These are phyloP conservation scores for Mungos mungo DNA, from an alignment of 2,113 vertebrate genomes.

Conservation along the genomic window DNA sequence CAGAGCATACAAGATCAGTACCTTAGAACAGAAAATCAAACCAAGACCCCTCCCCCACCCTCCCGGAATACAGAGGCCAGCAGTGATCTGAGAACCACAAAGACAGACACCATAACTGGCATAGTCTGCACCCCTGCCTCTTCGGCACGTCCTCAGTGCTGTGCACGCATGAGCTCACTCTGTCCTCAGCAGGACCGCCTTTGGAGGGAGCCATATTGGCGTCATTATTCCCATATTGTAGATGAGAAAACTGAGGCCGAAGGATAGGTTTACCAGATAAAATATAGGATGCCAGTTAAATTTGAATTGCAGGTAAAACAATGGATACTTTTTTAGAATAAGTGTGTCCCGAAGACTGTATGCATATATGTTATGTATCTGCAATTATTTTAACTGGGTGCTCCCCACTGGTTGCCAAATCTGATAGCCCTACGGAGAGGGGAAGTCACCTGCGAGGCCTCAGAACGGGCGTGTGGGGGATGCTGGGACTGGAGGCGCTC, in stretches of 20 bases:
- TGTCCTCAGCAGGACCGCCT: neutral
- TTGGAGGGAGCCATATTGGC: neutral
- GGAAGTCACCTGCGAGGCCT: neutral
- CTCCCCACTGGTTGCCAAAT: neutral
- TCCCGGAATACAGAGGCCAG: neutral
- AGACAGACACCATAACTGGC: neutral
- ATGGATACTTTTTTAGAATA: neutral
- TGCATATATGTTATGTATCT: neutral
- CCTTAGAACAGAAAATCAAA: neutral
- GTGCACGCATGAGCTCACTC: neutral
- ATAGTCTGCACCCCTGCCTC: neutral
- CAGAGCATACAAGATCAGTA: neutral
- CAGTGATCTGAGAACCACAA: neutral
- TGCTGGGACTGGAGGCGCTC: neutral
- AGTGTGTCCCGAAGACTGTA: neutral
- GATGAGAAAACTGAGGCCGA: neutral
- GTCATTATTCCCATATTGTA: neutral
- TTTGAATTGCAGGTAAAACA: neutral
- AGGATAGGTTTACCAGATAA: neutral
- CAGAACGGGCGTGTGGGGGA: neutral
- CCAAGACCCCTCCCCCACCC: neutral
- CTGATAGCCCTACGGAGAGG: neutral
- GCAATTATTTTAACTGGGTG: neutral
- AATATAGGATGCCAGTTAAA: neutral
- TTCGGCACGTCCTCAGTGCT: neutral